These are phyloP conservation scores for Hapalemur alaotrensis DNA, from an alignment of 2,797 vertebrate genomes.

Conservation along the genomic window DNA sequence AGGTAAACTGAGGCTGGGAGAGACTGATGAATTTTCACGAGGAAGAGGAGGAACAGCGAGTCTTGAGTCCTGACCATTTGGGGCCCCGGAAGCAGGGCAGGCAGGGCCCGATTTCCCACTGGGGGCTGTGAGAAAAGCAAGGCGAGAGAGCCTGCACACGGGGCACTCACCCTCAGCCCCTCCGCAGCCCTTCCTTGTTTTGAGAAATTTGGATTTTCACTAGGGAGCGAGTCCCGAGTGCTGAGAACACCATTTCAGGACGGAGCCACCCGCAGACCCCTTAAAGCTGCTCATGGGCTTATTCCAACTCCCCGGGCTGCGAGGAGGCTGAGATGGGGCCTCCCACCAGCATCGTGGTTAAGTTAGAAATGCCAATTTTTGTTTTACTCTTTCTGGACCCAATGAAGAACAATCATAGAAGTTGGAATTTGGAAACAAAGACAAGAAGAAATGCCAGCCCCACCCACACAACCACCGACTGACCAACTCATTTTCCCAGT, in stretches of 20 bases:
- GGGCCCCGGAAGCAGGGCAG: neutral
- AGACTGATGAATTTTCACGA: accelerated
- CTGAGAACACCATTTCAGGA: accelerated
- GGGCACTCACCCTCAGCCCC: accelerated
- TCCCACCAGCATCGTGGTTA: accelerated
- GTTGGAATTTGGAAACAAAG: neutral
- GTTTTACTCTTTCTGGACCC: neutral
- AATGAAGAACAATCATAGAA: neutral
- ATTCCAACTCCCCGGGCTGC: neutral
- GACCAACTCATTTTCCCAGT: neutral
- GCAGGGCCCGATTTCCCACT: accelerated
- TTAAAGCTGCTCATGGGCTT: neutral
- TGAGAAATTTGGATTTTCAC: neutral
- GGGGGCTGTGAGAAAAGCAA: neutral
- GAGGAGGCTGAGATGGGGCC: neutral
- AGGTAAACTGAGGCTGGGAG: accelerated
- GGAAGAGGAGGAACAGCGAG: accelerated
- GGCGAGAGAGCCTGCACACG: neutral
- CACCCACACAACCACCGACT: neutral
- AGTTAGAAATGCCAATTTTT: neutral
- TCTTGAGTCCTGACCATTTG: accelerated
- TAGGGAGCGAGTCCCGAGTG: neutral
- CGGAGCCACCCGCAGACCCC: neutral
- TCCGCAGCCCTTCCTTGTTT: neutral
- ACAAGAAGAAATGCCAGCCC: neutral